phyloP scores from a whole-genome alignment of 1,140 invertebrate species.

The Aphaenogaster rudis region DNA sequence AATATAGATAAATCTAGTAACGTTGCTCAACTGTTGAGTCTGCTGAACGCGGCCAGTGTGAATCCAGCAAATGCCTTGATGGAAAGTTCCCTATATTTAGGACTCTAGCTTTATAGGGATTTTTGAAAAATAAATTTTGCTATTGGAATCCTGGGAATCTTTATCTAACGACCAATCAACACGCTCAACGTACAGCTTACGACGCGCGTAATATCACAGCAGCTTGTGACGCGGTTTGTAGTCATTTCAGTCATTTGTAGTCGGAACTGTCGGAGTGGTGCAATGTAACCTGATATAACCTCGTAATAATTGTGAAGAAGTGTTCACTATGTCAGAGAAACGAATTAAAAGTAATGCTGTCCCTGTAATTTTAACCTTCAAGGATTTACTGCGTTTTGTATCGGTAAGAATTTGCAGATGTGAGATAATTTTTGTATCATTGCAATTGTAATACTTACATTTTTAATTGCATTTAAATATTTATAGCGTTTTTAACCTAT shows the following conservation, averaged over 20 bases:
- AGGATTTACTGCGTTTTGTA: background rate
- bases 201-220: background rate
- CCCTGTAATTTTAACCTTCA: background rate
- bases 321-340: constrained; percentile 21
- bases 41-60: no score
- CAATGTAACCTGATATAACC: background rate
- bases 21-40: no score
- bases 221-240: background rate
- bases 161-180: background rate
- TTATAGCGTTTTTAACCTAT: background rate
- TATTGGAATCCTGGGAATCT: background rate
- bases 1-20: no score
- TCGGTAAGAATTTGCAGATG: background rate
- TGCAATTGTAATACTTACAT: background rate
- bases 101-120: no score
- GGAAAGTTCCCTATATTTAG: no score
- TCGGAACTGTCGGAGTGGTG: background rate
- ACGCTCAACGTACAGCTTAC: background rate
- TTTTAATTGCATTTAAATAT: background rate
- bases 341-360: background rate
- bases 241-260: background rate
- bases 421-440: background rate
- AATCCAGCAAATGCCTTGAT: no score
- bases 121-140: background rate
- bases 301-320: background rate